Conservation (phyloP, 2,113 vertebrate species). For the Bubo blakistoni region DNA sequence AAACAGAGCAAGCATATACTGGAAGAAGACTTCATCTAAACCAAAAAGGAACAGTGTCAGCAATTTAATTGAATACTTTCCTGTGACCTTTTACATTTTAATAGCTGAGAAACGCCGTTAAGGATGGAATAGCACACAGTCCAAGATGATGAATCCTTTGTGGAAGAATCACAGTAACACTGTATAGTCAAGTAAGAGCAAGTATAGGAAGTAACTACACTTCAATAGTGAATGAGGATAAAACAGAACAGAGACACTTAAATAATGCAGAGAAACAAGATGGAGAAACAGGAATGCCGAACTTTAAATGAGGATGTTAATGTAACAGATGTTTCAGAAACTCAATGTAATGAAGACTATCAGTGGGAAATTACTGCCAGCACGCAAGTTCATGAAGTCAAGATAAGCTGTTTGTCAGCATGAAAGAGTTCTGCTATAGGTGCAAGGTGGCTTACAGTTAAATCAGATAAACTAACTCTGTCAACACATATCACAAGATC, state of each 20-base stretch:
- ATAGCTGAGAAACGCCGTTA: background rate
- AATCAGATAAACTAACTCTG: background rate
- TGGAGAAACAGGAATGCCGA: background rate
- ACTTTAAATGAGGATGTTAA: background rate
- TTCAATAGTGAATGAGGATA: background rate
- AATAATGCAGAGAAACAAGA: background rate
- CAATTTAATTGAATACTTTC: background rate
- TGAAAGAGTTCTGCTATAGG: background rate
- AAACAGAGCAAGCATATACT: background rate
- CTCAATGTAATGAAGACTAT: background rate
- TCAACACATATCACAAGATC: background rate
- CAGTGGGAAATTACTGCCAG: background rate
- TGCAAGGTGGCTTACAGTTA: background rate
- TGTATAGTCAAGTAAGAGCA: background rate
- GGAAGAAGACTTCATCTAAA: background rate
- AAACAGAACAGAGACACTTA: background rate
- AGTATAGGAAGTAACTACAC: background rate
- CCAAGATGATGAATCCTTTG: background rate
- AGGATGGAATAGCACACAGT: background rate
- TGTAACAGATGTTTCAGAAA: background rate
- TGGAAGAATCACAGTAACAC: background rate
- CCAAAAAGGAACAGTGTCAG: background rate
- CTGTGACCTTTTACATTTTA: background rate
- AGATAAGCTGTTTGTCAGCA: background rate
- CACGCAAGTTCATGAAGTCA: background rate